Conservation (phyloP, 2,888 invertebrate species). For the Netelia melanura region DNA sequence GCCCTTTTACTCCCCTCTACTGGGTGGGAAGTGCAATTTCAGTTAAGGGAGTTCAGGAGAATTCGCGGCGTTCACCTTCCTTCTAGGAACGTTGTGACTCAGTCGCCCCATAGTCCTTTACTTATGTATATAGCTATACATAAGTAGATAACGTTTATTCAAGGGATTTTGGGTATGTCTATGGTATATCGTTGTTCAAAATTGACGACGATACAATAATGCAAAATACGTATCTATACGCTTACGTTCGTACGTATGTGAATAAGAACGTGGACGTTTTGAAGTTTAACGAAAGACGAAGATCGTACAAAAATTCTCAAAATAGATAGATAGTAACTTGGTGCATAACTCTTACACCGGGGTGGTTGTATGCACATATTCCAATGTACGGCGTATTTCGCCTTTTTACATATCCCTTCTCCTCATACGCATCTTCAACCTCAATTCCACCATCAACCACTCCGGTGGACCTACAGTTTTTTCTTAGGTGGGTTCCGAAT, state of each 20-base stretch:
- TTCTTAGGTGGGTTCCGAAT: no score
- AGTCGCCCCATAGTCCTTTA: constrained; percentile 19
- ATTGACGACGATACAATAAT: constrained; percentile 24
- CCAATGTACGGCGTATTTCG: no score
- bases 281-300: no score
- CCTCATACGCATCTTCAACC: no score
- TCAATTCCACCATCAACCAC: no score
- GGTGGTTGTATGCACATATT: no score
- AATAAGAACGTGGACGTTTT: no score
- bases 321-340: no score
- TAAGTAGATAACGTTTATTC: constrained; percentile 12
- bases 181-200: not conserved
- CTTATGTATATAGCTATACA: not conserved
- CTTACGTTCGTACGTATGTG: not conserved
- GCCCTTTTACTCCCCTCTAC: constrained; percentile 13
- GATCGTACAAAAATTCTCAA: no score
- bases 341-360: no score
- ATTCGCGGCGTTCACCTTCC: constrained; percentile 57
- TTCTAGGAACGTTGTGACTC: constrained; percentile 47
- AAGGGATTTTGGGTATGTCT: not conserved
- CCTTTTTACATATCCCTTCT: no score
- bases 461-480: no score
- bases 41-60: constrained; percentile 65
- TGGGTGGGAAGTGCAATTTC: constrained; percentile 61
- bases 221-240: constrained; percentile 4